A percentile compares a stretch with the other conserved stretches of the same genome.
Evolutionary conservation across 2,888 invertebrate species (phyloP).

Genomic region (Acrobasis consociella): DNA sequence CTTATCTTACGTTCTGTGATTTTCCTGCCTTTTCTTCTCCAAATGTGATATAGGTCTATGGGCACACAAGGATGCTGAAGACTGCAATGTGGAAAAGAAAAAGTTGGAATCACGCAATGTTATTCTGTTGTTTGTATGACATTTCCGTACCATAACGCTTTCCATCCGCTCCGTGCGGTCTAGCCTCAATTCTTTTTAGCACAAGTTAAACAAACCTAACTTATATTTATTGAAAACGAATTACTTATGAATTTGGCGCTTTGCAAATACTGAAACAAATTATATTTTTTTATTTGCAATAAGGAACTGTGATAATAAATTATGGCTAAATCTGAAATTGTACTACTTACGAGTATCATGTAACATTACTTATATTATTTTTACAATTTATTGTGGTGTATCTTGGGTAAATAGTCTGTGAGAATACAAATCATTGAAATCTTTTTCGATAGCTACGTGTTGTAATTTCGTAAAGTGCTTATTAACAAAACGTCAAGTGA

Average conservation of each 20-base stretch:
- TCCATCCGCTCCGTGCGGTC: too few species aligned
- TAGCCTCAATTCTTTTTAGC: not conserved
- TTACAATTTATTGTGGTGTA: constrained; percentile 9
- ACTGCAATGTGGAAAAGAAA: too few species aligned
- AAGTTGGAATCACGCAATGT: too few species aligned
- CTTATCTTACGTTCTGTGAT: too few species aligned
- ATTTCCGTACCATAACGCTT: too few species aligned
- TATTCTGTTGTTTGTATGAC: too few species aligned
- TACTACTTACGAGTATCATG: constrained; percentile 35
- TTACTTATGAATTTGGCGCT: constrained; percentile 18
- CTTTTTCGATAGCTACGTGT: constrained; percentile 34
- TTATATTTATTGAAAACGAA: constrained; percentile 2
- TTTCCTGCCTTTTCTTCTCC: too few species aligned
- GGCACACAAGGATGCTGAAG: too few species aligned
- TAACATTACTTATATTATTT: constrained; percentile 35
- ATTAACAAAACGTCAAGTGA: constrained; percentile 55
- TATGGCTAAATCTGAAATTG: constrained; percentile 44
- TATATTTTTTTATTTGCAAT: constrained; percentile 57
- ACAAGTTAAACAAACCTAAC: constrained; percentile 6
- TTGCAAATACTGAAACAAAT: not conserved
- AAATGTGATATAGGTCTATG: too few species aligned
- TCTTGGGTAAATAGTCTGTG: not conserved
- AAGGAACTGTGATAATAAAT: constrained; percentile 74
- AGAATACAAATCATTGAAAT: constrained; percentile 8
- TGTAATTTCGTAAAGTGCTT: constrained; percentile 43